phyloP scores from a whole-genome alignment of 1,140 invertebrate species.

The Epicauta chinensis region DNA sequence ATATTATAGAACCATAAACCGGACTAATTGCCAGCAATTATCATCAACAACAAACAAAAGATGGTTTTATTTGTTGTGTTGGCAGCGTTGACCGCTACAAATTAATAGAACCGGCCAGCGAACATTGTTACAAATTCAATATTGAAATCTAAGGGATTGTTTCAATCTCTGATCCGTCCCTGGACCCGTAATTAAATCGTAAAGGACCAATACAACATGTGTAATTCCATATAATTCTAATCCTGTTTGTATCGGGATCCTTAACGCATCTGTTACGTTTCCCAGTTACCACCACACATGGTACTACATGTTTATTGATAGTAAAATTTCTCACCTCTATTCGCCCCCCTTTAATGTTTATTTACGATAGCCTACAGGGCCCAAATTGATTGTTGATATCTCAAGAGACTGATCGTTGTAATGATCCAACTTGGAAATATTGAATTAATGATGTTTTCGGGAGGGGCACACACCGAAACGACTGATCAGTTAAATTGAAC shows the following conservation, averaged over 20 bases:
- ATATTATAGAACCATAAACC: slow-evolving; percentile 11
- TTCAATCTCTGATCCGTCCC: too few species aligned
- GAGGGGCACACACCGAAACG: too few species aligned
- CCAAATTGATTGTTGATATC: not conserved
- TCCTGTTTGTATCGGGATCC: slow-evolving; percentile 10
- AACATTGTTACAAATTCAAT: too few species aligned
- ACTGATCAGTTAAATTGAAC: not conserved
- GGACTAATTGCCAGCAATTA: slow-evolving; percentile 9
- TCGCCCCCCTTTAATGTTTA: not conserved
- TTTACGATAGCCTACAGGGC: not conserved
- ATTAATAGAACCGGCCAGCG: too few species aligned
- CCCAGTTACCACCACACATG: too few species aligned
- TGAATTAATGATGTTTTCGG: too few species aligned
- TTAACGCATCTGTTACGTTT: slow-evolving; percentile 10
- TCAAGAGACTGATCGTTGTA: too few species aligned
- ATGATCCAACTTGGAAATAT: too few species aligned
- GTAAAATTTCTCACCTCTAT: not conserved
- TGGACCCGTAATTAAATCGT: slow-evolving; percentile 9
- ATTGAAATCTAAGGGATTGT: too few species aligned
- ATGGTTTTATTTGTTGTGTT: too few species aligned
- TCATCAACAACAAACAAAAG: slow-evolving; percentile 4
- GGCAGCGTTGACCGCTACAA: too few species aligned
- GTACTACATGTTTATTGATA: not conserved
- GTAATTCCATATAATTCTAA: slow-evolving; percentile 16
- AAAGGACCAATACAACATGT: slow-evolving; percentile 13